Base-by-base conservation (phyloP, 2,888 invertebrate species). In the Catocala sponsa region DNA sequence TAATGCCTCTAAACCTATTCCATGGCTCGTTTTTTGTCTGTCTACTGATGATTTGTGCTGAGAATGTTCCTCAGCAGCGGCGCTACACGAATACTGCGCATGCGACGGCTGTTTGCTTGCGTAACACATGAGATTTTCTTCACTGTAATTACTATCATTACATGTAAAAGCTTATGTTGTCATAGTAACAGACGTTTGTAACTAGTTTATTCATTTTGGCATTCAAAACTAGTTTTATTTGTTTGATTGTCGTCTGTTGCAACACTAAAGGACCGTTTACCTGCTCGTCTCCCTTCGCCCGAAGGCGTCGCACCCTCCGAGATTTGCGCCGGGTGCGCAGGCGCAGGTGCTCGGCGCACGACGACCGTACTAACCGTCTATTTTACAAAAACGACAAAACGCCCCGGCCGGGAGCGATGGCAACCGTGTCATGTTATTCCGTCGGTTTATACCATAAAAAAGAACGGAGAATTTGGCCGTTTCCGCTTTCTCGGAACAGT, bases 401-500 rank as follows among this genome's bases (percentile, higher is more conserved):
- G 63, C 55, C 74, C 61, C 61, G 59, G 65, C 70, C 69, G 66
- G 76, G 74, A 73, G 76, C 79, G 79, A 80, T 82, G 74, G 82
- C 70, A 80, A 83, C 84, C 76, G 76, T 86, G 84, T 81, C 84
- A 78, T 74, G 69, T 74, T 74, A 85, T 82, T 86, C 78, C 60
- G 87, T 76, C 86, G 89, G 86, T 69, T 89, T 86, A 85, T 83
- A 87, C 71, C 74, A 85, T 84, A 89, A 91, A 90, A 91, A 91
- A 79, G 80, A 87, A 85, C 83, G 82, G 86, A 90, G 91, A 91
- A 92, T 92, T 91, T 84, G 82, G 90, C 87, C 85, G 91, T 92
- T 92, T 93, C 92, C 93, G 93, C 89, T 91, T 92, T 91, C 92
- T 90, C 85, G 88, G 91, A 91, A 91, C 86, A 74, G 88, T 92